Base-by-base conservation (phyloP, 53 echinoderm and acorn worm genomes). In the Luidia sarsii region DNA sequence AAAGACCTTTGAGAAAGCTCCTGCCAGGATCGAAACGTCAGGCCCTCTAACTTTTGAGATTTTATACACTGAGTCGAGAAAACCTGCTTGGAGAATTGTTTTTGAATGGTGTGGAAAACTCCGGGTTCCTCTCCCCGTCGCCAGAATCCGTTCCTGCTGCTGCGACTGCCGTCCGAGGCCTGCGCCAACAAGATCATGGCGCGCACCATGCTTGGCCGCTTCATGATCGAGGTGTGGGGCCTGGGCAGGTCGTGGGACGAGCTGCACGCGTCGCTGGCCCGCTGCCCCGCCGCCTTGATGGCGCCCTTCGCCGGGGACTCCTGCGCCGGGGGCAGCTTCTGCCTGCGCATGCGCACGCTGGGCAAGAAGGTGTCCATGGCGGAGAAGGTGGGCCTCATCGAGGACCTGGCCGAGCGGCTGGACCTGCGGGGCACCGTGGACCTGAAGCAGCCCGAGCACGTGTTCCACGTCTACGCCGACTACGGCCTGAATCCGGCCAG, bases 181-280 rank as follows among this genome's bases (percentile, higher is more conserved):
- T 64, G 80, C 39, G 94, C 86, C 13, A 33, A 69, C 54, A 82
- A 62, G 43, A 65, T 94, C 71, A 97, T 97, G 97, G 81, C 68
- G 31, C 82, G 97, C 7, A 88, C 88, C 19, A 82, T 97, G 54
- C 80, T 97, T 24, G 89, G 83, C 34, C 82, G 80, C 41, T 82
- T 68, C 14, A 64, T 94, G 16, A 91, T 97, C n/a, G 97, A 97
- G 67, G 67, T 97, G 2, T 91, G 94, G 97, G 97, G 91, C 22
- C 83, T 89, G 16, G 97, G 91, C 11, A 75, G 65, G 16, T 84
- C 94, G 0, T 77, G 91, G 62, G 30, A 71, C 1, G 94, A 94
- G 37, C 91, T 89, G n/a, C 80, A 83, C 28, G 66, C 86, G 34
- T 55, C 80, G 29, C 75, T 97, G 2, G 30, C 60, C 52, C 53